A percentile compares a stretch with the other conserved stretches of the same genome.
Conservation (phyloP, 2,888 invertebrate genomes). For the Acanthosepion lycidas region DNA sequence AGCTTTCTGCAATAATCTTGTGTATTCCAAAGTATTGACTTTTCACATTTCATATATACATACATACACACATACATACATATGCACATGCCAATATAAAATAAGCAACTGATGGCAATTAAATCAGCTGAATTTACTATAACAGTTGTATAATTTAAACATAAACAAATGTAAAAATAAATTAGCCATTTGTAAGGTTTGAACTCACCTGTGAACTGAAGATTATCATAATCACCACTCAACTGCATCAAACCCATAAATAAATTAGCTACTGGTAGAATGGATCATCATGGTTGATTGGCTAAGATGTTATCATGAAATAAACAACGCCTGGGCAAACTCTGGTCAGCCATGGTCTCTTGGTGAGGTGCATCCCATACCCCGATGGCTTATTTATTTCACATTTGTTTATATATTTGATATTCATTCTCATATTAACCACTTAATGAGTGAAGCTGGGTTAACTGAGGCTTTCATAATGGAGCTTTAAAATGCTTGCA, state of each 20-base stretch:
- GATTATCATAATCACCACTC: background rate
- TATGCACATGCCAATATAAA: background rate
- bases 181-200: background rate
- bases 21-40: no score
- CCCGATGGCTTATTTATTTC: background rate
- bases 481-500: slow-evolving; percentile 20
- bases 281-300: slow-evolving; percentile 16
- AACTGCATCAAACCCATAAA: slow-evolving; percentile 4
- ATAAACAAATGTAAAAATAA: background rate
- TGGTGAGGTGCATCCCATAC: slow-evolving; percentile 15
- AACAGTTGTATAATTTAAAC: background rate
- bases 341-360: background rate
- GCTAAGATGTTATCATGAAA: background rate
- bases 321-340: background rate
- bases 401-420: background rate
- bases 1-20: no score
- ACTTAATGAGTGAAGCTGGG: slow-evolving; percentile 7
- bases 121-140: background rate
- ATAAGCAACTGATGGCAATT: background rate
- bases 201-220: background rate
- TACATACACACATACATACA: background rate
- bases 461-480: slow-evolving; percentile 21
- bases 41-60: no score
- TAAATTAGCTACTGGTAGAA: background rate
- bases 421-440: background rate